A percentile compares a stretch with the other conserved stretches of the same genome.
Conservation (phyloP, 2,113 vertebrate genomes). For the Electrona antarctica region DNA sequence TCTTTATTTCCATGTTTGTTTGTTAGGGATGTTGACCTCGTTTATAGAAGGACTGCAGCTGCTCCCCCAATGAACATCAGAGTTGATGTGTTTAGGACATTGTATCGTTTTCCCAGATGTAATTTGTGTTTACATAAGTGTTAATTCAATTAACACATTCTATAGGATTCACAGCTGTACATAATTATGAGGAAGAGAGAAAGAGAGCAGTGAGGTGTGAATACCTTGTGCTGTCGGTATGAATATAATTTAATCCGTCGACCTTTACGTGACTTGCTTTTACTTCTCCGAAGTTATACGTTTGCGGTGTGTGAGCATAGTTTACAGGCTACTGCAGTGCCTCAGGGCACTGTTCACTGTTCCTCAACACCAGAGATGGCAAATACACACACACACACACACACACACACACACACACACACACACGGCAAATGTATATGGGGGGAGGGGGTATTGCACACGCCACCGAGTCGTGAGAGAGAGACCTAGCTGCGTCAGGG, state of each 20-base stretch:
- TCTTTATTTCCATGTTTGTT: not conserved
- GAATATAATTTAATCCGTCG: too few species aligned
- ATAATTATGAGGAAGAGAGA: not conserved
- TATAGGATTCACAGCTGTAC: not conserved
- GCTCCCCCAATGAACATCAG: too few species aligned
- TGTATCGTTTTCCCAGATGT: too few species aligned
- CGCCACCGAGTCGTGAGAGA: not conserved
- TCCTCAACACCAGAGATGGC: conserved; percentile 24
- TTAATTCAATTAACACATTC: too few species aligned
- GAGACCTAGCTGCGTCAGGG: not conserved
- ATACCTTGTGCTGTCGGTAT: not conserved
- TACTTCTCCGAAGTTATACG: too few species aligned
- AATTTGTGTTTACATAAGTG: too few species aligned
- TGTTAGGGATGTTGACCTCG: not conserved
- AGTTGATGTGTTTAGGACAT: not conserved
- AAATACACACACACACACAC: too few species aligned
- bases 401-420: too few species aligned
- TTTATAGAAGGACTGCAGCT: too few species aligned
- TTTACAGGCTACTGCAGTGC: not conserved
- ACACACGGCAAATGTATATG: not conserved
- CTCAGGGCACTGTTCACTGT: not conserved
- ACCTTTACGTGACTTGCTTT: not conserved
- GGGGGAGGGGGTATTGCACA: conserved; percentile 20
- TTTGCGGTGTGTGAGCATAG: not conserved
- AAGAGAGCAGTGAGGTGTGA: not conserved